phyloP scores from a whole-genome alignment of 2,888 invertebrate genomes.

The Epirrhoe alternata region DNA sequence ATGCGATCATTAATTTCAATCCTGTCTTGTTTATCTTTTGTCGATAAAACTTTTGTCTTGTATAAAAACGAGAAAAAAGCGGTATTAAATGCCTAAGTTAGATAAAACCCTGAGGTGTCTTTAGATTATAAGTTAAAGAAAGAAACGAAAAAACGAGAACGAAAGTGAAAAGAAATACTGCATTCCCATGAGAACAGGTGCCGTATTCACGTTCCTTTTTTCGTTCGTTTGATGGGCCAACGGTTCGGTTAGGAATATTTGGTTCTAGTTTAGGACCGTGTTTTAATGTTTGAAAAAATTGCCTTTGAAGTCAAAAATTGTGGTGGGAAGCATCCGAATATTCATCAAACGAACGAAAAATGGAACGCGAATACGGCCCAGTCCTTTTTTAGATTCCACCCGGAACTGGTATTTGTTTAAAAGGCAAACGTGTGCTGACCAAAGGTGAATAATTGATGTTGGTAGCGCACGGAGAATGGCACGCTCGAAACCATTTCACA shows the following conservation, averaged over 20 bases:
- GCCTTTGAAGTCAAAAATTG: too few species aligned
- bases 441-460: constrained; percentile 67
- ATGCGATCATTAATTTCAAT: constrained; percentile 43
- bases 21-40: constrained; percentile 44
- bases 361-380: too few species aligned
- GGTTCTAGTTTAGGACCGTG: too few species aligned
- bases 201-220: too few species aligned
- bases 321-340: too few species aligned
- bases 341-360: too few species aligned
- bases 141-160: not conserved
- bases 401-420: not conserved
- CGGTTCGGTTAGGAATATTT: too few species aligned
- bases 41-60: constrained; percentile 30
- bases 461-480: constrained; percentile 60
- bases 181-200: not conserved
- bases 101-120: not conserved
- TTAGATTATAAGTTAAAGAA: not conserved
- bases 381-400: not conserved
- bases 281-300: too few species aligned
- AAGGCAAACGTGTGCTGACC: constrained; percentile 18
- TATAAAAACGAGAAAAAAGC: constrained; percentile 21
- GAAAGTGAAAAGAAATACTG: not conserved
- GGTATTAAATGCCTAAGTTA: not conserved
- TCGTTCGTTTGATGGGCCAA: too few species aligned
- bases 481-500: constrained; percentile 54